These are phyloP conservation scores for Alcedo atthis DNA, from an alignment of 2,797 vertebrate genomes.

Conservation along the genomic window DNA sequence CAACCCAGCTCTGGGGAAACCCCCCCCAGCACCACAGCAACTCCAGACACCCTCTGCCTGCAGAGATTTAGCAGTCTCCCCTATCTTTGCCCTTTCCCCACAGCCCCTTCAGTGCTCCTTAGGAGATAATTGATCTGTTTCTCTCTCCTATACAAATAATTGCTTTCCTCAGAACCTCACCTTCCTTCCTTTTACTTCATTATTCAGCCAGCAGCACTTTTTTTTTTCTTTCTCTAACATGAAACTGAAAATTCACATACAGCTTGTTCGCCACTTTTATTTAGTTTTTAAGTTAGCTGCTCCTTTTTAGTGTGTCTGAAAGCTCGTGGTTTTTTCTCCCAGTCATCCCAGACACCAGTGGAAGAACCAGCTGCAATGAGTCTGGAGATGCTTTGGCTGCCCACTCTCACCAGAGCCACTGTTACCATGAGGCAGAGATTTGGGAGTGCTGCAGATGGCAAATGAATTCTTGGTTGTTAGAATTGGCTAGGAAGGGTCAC, in stretches of 20 bases:
- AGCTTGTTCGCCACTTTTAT: neutral
- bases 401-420: neutral
- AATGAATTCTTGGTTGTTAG: neutral
- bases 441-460: neutral
- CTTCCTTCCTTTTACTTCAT: neutral
- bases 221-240: neutral
- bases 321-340: neutral
- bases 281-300: neutral
- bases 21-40: rapidly evolving
- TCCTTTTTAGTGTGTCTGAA: neutral
- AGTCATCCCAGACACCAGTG: neutral
- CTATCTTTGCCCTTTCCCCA: neutral
- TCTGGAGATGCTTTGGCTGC: neutral
- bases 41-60: rapidly evolving
- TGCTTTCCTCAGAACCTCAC: neutral
- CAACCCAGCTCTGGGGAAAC: neutral
- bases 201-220: neutral
- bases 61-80: neutral
- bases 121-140: neutral
- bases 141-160: neutral
- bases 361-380: neutral
- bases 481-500: neutral
- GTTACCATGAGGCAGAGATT: rapidly evolving
- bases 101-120: neutral
- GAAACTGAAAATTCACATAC: neutral